Conservation (phyloP, 2,888 invertebrate genomes). For the Eupithecia dodoneata region DNA sequence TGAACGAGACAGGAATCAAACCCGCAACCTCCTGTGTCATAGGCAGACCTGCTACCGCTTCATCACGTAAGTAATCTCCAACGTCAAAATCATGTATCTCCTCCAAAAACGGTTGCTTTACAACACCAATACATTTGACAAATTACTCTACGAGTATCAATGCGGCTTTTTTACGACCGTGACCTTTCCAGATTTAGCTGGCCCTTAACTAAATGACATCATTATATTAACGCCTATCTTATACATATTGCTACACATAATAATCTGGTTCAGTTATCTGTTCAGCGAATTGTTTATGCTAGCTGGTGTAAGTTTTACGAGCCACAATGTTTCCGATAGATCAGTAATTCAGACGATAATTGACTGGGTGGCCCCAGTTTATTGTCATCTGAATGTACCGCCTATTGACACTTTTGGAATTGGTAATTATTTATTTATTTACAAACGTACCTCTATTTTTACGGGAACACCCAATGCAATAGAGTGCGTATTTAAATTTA, state of each 20-base stretch:
- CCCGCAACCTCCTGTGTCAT: no score
- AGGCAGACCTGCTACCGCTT: no score
- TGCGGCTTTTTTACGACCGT: conserved; percentile 40
- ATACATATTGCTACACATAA: conserved; percentile 31
- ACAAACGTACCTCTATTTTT: no score
- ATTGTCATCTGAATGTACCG: no score
- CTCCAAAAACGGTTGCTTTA: not conserved
- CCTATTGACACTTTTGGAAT: not conserved
- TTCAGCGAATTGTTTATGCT: conserved; percentile 44
- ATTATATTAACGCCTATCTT: conserved; percentile 43
- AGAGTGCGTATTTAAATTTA: no score
- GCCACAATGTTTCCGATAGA: not conserved
- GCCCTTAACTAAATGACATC: conserved; percentile 48
- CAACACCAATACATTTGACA: not conserved
- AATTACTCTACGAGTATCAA: conserved; percentile 13
- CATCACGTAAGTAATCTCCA: not conserved
- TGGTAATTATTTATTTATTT: no score
- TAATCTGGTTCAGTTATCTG: conserved; percentile 43
- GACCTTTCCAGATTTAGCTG: conserved; percentile 49
- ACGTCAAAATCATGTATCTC: not conserved
- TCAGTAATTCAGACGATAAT: not conserved
- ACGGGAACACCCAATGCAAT: no score
- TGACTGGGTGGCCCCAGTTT: not conserved
- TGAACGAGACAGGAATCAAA: no score
- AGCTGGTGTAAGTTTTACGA: not conserved